Base-by-base conservation (phyloP, 2,113 vertebrate species). In the Gulo gulo region DNA sequence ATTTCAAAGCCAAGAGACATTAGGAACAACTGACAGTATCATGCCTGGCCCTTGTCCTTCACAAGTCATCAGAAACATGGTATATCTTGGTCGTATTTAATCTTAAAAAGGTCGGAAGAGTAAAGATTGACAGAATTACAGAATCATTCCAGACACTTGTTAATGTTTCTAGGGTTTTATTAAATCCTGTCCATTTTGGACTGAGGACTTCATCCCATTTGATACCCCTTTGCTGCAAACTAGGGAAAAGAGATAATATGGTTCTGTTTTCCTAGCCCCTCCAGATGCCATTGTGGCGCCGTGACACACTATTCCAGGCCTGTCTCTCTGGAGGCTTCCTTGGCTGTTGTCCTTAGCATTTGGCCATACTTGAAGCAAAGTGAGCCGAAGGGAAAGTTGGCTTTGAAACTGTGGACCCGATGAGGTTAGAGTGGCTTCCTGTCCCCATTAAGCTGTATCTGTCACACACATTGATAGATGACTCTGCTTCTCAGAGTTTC, bases 381-480 rank as follows among this genome's bases (percentile, higher is more conserved):
- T 21, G 52, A 96, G 52, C 95, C 0, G 12, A 97, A 98, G 92
- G 31, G 95, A 98, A 97, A 98, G 94, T 96, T 97, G 90, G 50
- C 95, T 97, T 94, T 97, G 95, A 97, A 97, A 97, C 96, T 79
- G 83, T 95, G 94, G 98, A 94, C 84, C 90, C 93, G 93, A 73
- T 98, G 97, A 97, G 97, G 98, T 98, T 97, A 97, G 39, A 95
- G 95, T 97, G 97, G 98, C 98, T 98, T 98, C 97, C 97, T 98
- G 97, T 97, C 97, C 98, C 83, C 88, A 85, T 97, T 98, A 97
- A 96, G 92, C 47, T 36, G 2, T 96, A 92, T 97, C 90, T 97
- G 92, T 98, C 97, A 98, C 90, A 91, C 71, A 92, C 12, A 2
- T 55, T 97, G 95, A 97, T 67, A 96, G 90, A 97, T 91, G 80